These are phyloP conservation scores for Synanthedon vespiformis DNA, from an alignment of 2,888 invertebrate species.

Conservation along the genomic window DNA sequence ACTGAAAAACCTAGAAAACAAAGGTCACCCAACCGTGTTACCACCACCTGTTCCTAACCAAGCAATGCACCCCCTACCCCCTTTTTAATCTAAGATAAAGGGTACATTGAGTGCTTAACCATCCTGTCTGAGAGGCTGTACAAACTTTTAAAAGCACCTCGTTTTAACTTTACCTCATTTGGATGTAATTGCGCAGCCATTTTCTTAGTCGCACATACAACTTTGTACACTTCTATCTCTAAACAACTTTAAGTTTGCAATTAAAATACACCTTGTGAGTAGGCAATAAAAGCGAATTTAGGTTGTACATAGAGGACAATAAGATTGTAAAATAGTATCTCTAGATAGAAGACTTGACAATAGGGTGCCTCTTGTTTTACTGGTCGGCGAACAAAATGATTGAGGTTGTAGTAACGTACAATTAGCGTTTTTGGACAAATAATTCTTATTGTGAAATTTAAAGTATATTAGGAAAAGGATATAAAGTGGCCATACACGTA, in stretches of 20 bases:
- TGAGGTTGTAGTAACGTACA: slow-evolving; percentile 7
- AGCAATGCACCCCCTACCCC: slow-evolving; percentile 24
- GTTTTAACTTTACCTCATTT: slow-evolving; percentile 5
- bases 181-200: slow-evolving; percentile 2
- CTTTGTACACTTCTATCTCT: slow-evolving; percentile 17
- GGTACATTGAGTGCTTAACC: slow-evolving; percentile 64
- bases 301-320: slow-evolving; percentile 4
- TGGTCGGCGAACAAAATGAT: slow-evolving; percentile 42
- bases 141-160: slow-evolving; percentile 13
- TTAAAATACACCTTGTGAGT: slow-evolving; percentile 2
- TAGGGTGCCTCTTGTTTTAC: slow-evolving; percentile 58
- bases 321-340: slow-evolving; percentile 37
- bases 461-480: too few relatives aligned
- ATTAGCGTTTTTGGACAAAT: too few relatives aligned
- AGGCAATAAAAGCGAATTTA: slow-evolving; percentile 14
- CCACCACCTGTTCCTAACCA: slow-evolving; percentile 27
- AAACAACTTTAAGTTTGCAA: slow-evolving; percentile 16
- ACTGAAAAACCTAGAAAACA: not conserved
- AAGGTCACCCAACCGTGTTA: not conserved
- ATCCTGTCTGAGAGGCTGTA: slow-evolving; percentile 31
- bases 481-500: too few relatives aligned
- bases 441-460: too few relatives aligned
- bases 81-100: slow-evolving; percentile 68
- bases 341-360: slow-evolving; percentile 56
- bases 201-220: slow-evolving; percentile 6